A percentile compares a stretch with the other conserved stretches of the same genome.
Evolutionary conservation across 2,797 vertebrate species (phyloP).

Genomic region (Nannoperca australis): DNA sequence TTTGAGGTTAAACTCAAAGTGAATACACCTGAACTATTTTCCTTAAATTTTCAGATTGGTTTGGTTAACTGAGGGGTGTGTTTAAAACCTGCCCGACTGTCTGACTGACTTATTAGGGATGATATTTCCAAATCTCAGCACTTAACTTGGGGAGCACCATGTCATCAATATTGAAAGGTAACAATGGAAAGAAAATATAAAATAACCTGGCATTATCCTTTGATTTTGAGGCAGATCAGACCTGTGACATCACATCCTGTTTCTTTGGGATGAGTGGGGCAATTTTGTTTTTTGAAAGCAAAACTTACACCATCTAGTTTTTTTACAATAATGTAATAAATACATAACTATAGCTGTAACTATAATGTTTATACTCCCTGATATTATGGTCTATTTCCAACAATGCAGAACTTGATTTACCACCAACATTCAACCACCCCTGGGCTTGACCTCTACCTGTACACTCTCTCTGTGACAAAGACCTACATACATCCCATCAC

Average conservation of each 20-base stretch:
- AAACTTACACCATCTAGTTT: background rate
- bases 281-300: background rate
- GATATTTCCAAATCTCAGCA: background rate
- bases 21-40: background rate
- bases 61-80: background rate
- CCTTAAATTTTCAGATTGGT: background rate
- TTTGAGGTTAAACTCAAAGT: background rate
- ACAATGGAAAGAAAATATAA: background rate
- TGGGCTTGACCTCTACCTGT: conserved; percentile 42
- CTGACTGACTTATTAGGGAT: background rate
- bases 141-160: background rate
- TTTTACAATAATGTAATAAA: background rate
- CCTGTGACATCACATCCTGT: background rate
- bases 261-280: background rate
- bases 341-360: background rate
- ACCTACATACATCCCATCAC: conserved; percentile 37
- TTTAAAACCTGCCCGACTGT: background rate
- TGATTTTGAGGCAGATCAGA: background rate
- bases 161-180: background rate
- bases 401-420: conserved; percentile 33
- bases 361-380: background rate
- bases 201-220: background rate
- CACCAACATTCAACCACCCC: background rate
- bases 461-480: conserved; percentile 20
- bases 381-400: conserved; percentile 5